A percentile compares a stretch with the other conserved stretches of the same genome.
Conservation (phyloP, 2,888 invertebrate species). For the Erynnis tages region DNA sequence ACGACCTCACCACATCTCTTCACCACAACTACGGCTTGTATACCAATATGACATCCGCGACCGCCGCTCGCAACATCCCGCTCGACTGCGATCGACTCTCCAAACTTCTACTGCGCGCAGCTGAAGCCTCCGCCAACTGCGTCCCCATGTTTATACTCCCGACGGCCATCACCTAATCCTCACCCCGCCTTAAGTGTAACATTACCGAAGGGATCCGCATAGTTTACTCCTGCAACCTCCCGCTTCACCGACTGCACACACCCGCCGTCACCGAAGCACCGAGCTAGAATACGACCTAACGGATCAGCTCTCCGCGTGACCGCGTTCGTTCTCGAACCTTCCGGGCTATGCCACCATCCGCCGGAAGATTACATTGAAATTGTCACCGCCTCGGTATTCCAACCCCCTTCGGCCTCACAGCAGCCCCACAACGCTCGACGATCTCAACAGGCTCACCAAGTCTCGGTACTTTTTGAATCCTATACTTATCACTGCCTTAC, state of each 20-base stretch:
- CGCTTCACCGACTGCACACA: constrained; percentile 70
- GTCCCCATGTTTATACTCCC: constrained; percentile 60
- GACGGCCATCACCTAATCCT: constrained; percentile 73
- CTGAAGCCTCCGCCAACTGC: constrained; percentile 69
- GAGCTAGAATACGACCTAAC: constrained; percentile 54
- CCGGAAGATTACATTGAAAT: constrained; percentile 65
- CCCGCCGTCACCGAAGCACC: constrained; percentile 62
- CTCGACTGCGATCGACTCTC: constrained; percentile 68
- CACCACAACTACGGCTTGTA: constrained; percentile 78
- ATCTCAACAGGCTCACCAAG: constrained; percentile 69
- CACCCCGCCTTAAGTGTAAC: constrained; percentile 46
- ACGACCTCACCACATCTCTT: constrained; percentile 79
- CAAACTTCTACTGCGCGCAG: constrained; percentile 69
- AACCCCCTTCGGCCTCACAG: constrained; percentile 72
- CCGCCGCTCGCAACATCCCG: constrained; percentile 67
- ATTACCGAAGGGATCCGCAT: constrained; percentile 50
- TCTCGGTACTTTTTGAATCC: constrained; percentile 79
- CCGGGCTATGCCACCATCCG: constrained; percentile 56
- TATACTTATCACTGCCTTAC: constrained; percentile 75
- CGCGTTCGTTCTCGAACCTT: constrained; percentile 62
- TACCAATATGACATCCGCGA: constrained; percentile 73
- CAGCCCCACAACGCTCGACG: constrained; percentile 69
- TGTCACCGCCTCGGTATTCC: constrained; percentile 51
- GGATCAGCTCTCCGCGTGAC: constrained; percentile 58
- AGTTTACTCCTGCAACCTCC: constrained; percentile 60